Evolutionary conservation across 2,797 vertebrate species (phyloP).

Genomic region (Crocidura indochinensis): DNA sequence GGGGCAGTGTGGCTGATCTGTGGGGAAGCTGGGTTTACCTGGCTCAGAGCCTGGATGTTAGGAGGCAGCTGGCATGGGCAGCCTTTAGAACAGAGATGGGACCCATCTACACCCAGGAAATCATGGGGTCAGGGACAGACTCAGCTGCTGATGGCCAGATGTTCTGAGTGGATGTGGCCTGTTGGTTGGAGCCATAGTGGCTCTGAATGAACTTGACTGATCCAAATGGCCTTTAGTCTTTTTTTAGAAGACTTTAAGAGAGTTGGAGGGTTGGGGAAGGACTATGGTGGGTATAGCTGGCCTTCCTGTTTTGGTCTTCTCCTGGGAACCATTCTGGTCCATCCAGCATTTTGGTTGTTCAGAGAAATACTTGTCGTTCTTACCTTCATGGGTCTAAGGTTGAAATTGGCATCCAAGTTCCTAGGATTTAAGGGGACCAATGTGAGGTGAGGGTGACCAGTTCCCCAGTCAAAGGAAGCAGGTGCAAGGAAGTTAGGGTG

Average conservation of each 20-base stretch:
- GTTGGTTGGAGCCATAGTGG: too few relatives aligned
- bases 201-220: too few relatives aligned
- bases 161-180: too few relatives aligned
- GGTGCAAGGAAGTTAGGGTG: too few relatives aligned
- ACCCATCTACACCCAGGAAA: too few relatives aligned
- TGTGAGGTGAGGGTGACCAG: conserved; percentile 14
- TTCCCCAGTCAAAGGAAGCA: background rate
- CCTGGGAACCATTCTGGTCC: too few relatives aligned
- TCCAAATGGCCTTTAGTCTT: too few relatives aligned
- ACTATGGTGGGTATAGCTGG: background rate
- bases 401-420: background rate
- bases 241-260: background rate
- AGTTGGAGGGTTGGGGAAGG: background rate
- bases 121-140: too few relatives aligned
- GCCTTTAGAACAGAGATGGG: background rate
- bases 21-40: background rate
- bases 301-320: background rate
- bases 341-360: too few relatives aligned
- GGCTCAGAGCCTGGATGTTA: too few relatives aligned
- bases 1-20: conserved; percentile 10
- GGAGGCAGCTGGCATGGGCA: background rate
- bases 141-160: too few relatives aligned
- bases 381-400: conserved; percentile 63
- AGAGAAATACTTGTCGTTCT: background rate
- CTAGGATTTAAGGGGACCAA: conserved; percentile 72